A percentile compares a stretch with the other conserved stretches of the same genome.
Conservation (phyloP, 2,888 invertebrate genomes). For the Laothoe populi region DNA sequence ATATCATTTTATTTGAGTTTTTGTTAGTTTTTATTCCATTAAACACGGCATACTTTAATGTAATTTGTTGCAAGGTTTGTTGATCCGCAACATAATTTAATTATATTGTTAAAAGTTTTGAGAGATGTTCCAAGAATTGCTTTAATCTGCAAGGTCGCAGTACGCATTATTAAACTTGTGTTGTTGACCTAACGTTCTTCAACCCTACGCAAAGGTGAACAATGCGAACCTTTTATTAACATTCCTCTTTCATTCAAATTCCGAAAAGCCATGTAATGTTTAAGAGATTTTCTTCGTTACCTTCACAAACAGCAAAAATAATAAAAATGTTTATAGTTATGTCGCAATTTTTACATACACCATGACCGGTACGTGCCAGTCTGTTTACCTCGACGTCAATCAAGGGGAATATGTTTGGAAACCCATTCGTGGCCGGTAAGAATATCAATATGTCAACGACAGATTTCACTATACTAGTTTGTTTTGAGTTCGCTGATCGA, state of each 20-base stretch:
- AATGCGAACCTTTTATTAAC: background rate
- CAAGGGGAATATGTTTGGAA: conserved; percentile 41
- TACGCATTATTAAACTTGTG: background rate
- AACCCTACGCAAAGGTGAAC: conserved; percentile 3
- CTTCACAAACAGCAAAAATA: too few species aligned
- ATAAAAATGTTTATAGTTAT: too few species aligned
- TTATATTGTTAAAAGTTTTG: conserved; percentile 13
- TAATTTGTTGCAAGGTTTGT: conserved; percentile 25
- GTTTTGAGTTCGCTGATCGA: conserved; percentile 2
- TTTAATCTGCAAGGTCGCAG: conserved; percentile 1
- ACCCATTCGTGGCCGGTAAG: conserved; percentile 29
- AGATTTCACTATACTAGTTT: conserved; percentile 35
- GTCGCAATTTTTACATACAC: conserved; percentile 19
- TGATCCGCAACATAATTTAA: conserved; percentile 15
- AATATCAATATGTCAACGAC: conserved; percentile 38
- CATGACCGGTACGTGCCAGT: conserved; percentile 26
- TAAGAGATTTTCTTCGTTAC: background rate
- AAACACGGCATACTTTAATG: conserved; percentile 39
- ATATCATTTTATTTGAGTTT: conserved; percentile 20
- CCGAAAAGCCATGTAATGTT: background rate
- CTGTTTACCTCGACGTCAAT: conserved; percentile 44
- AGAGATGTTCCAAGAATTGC: background rate
- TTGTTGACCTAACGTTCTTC: conserved; percentile 2
- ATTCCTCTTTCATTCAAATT: conserved; percentile 1
- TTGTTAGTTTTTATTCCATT: conserved; percentile 29